phyloP scores from a whole-genome alignment of 2,888 invertebrate genomes.

The Synanthedon myopaeformis region DNA sequence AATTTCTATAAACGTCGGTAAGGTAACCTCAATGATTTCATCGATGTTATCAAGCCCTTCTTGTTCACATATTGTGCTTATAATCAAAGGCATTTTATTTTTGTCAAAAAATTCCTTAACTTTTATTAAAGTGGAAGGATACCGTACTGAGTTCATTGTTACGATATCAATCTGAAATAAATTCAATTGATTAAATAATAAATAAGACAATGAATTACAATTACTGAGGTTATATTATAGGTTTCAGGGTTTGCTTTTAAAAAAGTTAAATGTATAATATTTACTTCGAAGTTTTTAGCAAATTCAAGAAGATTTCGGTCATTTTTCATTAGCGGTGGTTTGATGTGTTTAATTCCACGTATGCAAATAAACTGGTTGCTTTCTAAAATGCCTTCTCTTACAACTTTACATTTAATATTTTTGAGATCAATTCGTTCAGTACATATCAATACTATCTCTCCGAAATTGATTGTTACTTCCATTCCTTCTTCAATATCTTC shows the following conservation, averaged over 20 bases:
- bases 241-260: no score
- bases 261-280: neutral
- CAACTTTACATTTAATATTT: constrained; percentile 25
- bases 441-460: constrained; percentile 24
- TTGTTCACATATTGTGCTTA: constrained; percentile 32
- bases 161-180: constrained; percentile 26
- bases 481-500: constrained; percentile 19
- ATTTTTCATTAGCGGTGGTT: constrained; percentile 21
- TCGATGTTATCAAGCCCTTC: constrained; percentile 35
- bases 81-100: constrained; percentile 19
- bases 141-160: constrained; percentile 24
- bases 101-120: constrained; percentile 19
- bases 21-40: constrained; percentile 27
- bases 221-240: neutral
- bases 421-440: constrained; percentile 16
- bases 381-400: constrained; percentile 17
- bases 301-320: constrained; percentile 31
- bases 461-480: constrained; percentile 26
- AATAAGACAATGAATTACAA: neutral
- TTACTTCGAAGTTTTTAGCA: constrained; percentile 29
- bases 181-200: neutral
- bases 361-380: constrained; percentile 22
- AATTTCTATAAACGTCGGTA: no score
- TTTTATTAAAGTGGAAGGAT: constrained; percentile 14
- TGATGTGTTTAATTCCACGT: constrained; percentile 21